Percentiles rank a stretch among this genome's conserved stretches.
Evolutionary conservation across 2,888 invertebrate species (phyloP).

Genomic region (Saturnia pavonia): DNA sequence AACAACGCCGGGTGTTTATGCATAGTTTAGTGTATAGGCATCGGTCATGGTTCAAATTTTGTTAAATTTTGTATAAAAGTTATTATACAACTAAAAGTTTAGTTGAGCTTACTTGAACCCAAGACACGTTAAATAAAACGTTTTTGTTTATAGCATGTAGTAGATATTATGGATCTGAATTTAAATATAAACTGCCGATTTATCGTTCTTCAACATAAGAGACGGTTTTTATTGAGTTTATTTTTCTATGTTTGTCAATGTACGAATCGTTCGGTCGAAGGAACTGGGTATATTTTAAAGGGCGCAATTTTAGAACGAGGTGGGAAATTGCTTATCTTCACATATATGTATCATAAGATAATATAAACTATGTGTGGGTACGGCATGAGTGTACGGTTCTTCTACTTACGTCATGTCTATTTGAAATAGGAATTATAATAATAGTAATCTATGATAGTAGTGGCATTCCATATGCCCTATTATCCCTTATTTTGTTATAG

Average conservation of each 20-base stretch:
- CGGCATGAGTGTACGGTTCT: not conserved
- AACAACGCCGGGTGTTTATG: no score
- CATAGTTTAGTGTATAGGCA: no score
- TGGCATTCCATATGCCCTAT: no score
- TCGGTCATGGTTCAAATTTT: no score
- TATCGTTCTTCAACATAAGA: not conserved
- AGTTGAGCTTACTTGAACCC: not conserved
- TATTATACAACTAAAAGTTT: not conserved
- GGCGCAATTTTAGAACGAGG: conserved; percentile 70
- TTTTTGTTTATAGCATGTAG: not conserved
- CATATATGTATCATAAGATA: not conserved
- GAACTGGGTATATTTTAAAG: conserved; percentile 46
- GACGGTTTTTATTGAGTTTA: conserved; percentile 31
- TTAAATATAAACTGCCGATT: not conserved
- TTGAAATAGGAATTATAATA: not conserved
- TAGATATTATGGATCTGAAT: not conserved
- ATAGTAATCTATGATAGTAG: not conserved
- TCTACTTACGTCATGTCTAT: not conserved
- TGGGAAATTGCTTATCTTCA: conserved; percentile 63
- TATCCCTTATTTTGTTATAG: no score
- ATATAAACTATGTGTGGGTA: not conserved
- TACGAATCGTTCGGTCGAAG: conserved; percentile 47
- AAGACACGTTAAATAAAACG: not conserved
- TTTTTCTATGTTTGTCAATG: conserved; percentile 54
- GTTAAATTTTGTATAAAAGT: no score